Percentiles rank a stretch among this genome's conserved stretches.
phyloP scores from a whole-genome alignment of 1,140 invertebrate genomes.

The Oppia nitens region DNA sequence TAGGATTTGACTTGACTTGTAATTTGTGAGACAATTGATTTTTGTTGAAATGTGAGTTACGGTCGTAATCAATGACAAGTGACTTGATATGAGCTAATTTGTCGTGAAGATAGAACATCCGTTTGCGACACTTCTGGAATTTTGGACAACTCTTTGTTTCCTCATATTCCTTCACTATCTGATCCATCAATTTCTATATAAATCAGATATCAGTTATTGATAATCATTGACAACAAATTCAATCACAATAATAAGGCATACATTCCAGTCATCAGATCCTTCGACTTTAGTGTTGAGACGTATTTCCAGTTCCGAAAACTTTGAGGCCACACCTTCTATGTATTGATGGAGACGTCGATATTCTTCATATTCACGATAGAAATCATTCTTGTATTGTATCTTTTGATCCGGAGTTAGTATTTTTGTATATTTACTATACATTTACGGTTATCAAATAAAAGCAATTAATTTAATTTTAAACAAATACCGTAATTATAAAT shows the following conservation, averaged over 20 bases:
- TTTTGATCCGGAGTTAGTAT: slow-evolving; percentile 57
- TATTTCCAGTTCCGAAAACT: slow-evolving; percentile 53
- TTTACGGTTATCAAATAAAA: background rate
- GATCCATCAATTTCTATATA: slow-evolving; percentile 45
- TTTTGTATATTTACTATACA: slow-evolving; percentile 51
- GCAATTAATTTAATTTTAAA: background rate
- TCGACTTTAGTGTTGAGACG: slow-evolving; percentile 37
- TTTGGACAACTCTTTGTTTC: slow-evolving; percentile 50
- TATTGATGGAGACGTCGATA: slow-evolving; percentile 54
- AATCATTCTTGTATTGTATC: slow-evolving; percentile 67
- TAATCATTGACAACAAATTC: background rate
- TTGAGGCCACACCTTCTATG: slow-evolving; percentile 52
- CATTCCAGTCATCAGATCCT: slow-evolving; percentile 36
- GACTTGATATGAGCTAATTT: slow-evolving; percentile 78
- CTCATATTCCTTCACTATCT: slow-evolving; percentile 63
- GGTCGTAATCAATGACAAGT: slow-evolving; percentile 61
- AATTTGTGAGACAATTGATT: background rate
- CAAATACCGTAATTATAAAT: background rate
- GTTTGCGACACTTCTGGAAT: slow-evolving; percentile 48
- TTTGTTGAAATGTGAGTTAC: background rate
- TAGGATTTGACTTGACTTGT: background rate
- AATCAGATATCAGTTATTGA: background rate
- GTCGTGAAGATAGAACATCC: slow-evolving; percentile 67
- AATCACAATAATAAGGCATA: slow-evolving; percentile 23
- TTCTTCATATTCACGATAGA: slow-evolving; percentile 63